These are phyloP conservation scores for Oncorhynchus mykiss DNA, from an alignment of 2,113 vertebrate genomes.

Conservation along the genomic window DNA sequence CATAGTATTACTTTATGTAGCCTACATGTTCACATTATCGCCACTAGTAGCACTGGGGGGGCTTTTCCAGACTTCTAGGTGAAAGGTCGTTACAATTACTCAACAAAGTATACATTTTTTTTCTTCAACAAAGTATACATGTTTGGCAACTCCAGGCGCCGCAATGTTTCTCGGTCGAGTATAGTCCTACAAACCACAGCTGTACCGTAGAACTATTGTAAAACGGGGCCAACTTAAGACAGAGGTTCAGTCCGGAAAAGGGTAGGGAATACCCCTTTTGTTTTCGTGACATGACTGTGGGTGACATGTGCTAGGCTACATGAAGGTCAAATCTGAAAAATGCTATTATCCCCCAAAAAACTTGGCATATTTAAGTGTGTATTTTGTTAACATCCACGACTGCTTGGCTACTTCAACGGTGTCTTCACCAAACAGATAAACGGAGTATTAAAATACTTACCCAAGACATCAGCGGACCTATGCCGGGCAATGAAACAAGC, in stretches of 20 bases:
- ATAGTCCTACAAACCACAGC: no score
- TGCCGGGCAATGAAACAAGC: slow-evolving; percentile 94
- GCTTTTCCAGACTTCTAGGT: slow-evolving; percentile 53
- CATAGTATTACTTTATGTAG: no score
- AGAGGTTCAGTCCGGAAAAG: slow-evolving; percentile 23
- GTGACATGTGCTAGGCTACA: neutral
- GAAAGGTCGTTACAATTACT: slow-evolving; percentile 66
- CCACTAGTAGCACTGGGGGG: slow-evolving; percentile 18
- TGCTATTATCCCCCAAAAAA: no score
- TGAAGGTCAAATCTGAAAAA: neutral
- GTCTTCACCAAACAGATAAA: neutral
- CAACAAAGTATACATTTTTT: neutral
- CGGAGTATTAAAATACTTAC: slow-evolving; percentile 64
- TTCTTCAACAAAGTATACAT: neutral
- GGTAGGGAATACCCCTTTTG: neutral
- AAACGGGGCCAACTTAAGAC: neutral
- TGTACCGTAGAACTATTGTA: no score
- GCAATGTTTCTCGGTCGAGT: no score
- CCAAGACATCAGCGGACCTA: slow-evolving; percentile 88
- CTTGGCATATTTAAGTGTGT: neutral
- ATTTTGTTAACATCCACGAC: no score
- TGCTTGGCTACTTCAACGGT: neutral
- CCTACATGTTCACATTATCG: slow-evolving; percentile 1
- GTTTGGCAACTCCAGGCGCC: neutral
- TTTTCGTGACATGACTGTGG: neutral